Percentiles rank a stretch among this genome's conserved stretches.
Evolutionary conservation across 2,113 vertebrate genomes (phyloP).

Genomic region (Cochlearius cochlearius): DNA sequence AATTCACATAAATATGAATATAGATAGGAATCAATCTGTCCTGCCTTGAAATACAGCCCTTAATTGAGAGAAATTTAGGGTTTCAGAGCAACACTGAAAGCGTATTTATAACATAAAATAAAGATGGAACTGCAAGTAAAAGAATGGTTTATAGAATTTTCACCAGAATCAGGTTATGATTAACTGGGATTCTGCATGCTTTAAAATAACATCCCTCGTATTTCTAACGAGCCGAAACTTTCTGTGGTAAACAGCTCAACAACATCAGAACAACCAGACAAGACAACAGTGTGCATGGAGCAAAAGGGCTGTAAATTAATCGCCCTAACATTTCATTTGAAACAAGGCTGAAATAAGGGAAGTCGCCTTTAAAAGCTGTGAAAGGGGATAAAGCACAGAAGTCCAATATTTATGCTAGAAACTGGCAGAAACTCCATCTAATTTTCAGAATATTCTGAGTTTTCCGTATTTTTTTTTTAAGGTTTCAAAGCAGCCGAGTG

Average conservation of each 20-base stretch:
- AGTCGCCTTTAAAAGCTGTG: background rate
- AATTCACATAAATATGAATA: constrained; percentile 25
- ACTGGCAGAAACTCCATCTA: background rate
- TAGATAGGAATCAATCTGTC: constrained; percentile 19
- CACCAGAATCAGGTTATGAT: background rate
- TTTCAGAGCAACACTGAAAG: background rate
- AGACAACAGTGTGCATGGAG: background rate
- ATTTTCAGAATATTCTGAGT: background rate
- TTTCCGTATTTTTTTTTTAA: background rate
- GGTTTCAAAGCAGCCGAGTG: background rate
- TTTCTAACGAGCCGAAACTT: constrained; percentile 16
- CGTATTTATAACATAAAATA: background rate
- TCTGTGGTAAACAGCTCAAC: background rate
- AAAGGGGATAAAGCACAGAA: background rate
- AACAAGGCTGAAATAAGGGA: background rate
- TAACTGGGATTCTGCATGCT: background rate
- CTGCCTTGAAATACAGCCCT: constrained; percentile 20
- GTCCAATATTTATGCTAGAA: background rate
- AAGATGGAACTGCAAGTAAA: background rate
- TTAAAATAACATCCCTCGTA: background rate
- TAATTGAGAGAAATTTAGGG: background rate
- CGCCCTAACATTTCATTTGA: background rate
- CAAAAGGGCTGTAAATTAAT: background rate
- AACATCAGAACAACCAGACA: background rate
- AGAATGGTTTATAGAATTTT: background rate